phyloP scores from a whole-genome alignment of 2,797 vertebrate species.

The Pempheris klunzingeri region DNA sequence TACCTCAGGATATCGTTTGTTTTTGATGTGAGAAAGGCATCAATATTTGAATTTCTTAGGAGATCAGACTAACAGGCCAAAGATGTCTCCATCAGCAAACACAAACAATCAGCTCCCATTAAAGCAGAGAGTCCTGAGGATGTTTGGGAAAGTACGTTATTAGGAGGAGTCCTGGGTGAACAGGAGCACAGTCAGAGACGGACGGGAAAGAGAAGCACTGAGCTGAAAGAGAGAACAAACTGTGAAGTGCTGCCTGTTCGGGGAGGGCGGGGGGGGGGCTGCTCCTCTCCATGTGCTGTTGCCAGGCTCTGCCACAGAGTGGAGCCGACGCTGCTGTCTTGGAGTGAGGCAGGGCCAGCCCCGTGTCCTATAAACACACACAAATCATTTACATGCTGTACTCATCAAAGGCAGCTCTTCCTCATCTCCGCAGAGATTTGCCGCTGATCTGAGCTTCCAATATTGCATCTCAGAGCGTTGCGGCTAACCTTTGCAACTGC shows the following conservation, averaged over 20 bases:
- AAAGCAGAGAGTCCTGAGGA: background rate
- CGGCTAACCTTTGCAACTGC: constrained; percentile 88
- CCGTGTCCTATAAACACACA: constrained; percentile 87
- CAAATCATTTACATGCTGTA: constrained; percentile 91
- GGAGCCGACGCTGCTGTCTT: constrained; percentile 71
- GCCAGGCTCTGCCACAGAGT: constrained; percentile 74
- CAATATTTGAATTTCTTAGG: constrained; percentile 80
- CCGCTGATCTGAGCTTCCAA: constrained; percentile 83
- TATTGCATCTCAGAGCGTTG: constrained; percentile 81
- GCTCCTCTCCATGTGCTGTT: constrained; percentile 76
- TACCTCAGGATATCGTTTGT: constrained; percentile 78
- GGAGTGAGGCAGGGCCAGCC: constrained; percentile 81
- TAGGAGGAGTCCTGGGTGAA: no score
- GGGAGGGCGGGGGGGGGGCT: no score
- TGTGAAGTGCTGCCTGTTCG: constrained; percentile 51
- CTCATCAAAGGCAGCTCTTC: constrained; percentile 88
- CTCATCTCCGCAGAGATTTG: constrained; percentile 83
- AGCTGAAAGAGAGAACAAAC: constrained; percentile 53
- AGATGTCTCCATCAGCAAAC: constrained; percentile 50
- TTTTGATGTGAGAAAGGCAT: constrained; percentile 75
- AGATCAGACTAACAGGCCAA: constrained; percentile 55
- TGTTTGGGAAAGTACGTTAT: background rate
- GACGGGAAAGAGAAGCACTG: constrained; percentile 23
- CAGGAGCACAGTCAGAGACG: no score
- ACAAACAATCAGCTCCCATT: constrained; percentile 43